Percentiles rank a stretch among this genome's conserved stretches.
phyloP scores from a whole-genome alignment of 2,113 vertebrate genomes.

The Heterocephalus glaber region DNA sequence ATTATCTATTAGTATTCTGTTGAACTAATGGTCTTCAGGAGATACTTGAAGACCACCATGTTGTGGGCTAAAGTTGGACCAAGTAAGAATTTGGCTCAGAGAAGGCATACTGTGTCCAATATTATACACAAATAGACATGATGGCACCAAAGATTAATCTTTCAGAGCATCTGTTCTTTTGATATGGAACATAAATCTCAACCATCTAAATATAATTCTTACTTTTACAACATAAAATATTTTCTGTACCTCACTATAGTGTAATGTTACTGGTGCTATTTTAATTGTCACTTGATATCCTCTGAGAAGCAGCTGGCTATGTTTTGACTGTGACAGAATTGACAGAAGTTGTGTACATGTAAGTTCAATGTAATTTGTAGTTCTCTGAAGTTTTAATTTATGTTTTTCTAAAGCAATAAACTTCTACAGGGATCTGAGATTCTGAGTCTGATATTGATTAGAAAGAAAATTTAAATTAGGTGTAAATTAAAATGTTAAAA shows the following conservation, averaged over 20 bases:
- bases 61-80: neutral
- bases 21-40: neutral
- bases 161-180: slow-evolving; percentile 71
- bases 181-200: slow-evolving; percentile 61
- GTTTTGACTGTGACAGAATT: slow-evolving; percentile 64
- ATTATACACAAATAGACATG: slow-evolving; percentile 46
- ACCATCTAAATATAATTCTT: slow-evolving; percentile 74
- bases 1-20: neutral
- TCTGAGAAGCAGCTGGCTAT: slow-evolving; percentile 76
- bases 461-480: slow-evolving; percentile 43
- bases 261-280: slow-evolving; percentile 73
- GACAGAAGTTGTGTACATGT: slow-evolving; percentile 62
- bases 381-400: slow-evolving; percentile 49
- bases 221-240: slow-evolving; percentile 72
- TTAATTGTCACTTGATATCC: slow-evolving; percentile 79
- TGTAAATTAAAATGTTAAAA: slow-evolving; percentile 30
- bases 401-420: slow-evolving; percentile 28
- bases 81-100: neutral
- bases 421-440: slow-evolving; percentile 10
- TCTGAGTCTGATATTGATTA: slow-evolving; percentile 36
- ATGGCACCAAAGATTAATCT: slow-evolving; percentile 69
- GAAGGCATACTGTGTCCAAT: neutral
- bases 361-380: slow-evolving; percentile 58
- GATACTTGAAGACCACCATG: neutral
- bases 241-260: slow-evolving; percentile 64